Evolutionary conservation across 2,113 vertebrate species (phyloP).

Genomic region (Salminus brasiliensis): DNA sequence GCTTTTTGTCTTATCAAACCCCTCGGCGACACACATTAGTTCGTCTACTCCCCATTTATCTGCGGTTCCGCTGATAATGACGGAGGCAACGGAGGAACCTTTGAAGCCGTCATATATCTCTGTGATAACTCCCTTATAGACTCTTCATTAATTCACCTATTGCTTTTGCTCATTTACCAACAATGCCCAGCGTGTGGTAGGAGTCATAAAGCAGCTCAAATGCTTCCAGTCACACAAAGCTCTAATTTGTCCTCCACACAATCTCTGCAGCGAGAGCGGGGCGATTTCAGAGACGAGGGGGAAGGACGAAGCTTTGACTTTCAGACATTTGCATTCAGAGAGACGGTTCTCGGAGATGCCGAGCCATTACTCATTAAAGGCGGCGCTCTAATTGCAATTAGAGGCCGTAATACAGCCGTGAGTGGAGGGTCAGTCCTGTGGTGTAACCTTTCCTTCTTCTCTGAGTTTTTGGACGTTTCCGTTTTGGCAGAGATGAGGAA

Average conservation of each 20-base stretch:
- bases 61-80: not conserved
- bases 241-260: not conserved
- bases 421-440: slow-evolving; percentile 57
- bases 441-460: slow-evolving; percentile 72
- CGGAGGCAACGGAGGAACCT: not conserved
- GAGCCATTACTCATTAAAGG: slow-evolving; percentile 62
- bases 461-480: slow-evolving; percentile 63
- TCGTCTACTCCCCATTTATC: not conserved
- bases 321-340: slow-evolving; percentile 47
- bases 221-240: not conserved
- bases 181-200: not conserved
- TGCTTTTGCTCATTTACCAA: slow-evolving; percentile 5
- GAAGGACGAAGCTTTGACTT: not conserved
- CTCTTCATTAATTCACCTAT: slow-evolving; percentile 10
- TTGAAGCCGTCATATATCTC: slow-evolving; percentile 20
- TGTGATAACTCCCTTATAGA: not conserved
- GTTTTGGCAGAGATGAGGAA: slow-evolving; percentile 60
- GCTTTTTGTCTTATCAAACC: not conserved
- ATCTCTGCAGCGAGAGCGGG: not conserved
- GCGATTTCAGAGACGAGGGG: not conserved
- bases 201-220: not conserved
- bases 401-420: slow-evolving; percentile 56
- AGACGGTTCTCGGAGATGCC: slow-evolving; percentile 58
- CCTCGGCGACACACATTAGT: slow-evolving; percentile 1
- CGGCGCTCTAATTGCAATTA: slow-evolving; percentile 62